Evolutionary conservation across 2,888 invertebrate genomes (phyloP), one percentile per base, ranked within the genome.

Genomic region (Acanthosepion esculentum): DNA sequence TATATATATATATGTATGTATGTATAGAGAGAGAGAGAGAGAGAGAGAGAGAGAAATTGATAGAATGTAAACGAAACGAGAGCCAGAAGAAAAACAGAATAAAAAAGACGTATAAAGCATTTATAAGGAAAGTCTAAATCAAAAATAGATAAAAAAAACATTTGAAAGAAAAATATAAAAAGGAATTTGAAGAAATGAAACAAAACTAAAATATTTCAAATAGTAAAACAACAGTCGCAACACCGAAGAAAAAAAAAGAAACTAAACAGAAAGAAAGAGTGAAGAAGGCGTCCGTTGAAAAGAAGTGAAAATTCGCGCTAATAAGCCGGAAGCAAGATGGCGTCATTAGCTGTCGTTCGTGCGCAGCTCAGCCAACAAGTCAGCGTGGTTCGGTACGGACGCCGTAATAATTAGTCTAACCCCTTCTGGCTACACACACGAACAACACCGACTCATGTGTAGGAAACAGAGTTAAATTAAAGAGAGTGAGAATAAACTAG

Each of bases 291-390:
- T 59, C 20, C 59, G 20, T 59, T 59, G 59, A 59, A 78, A 78
- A 78, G 78, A 29, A n/a, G n/a, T n/a, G 78, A 78, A 78, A 78
- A 8, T 78, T 78, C 78, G n/a, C 29, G 78, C 10, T 78, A 29
- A 29, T 78, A 29, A 78, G 78, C 78, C 78, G 78, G 78, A 78
- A 78, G 78, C 78, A 78, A 78, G 78, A 78, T 78, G 78, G 78
- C 78, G 78, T 78, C 78, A 29, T 78, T 78, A 78, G 78, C n/a
- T 78, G 78, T 78, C 78, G n/a, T 78, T n/a, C 59, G 78, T 78
- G 7, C 8, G 78, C n/a, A 78, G 78, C 78, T 78, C 29, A 78
- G 78, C 78, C 78, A 78, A 78, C 78, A 78, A 78, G 78, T 78
- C 78, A 29, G 78, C 29, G 12, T 18, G 7, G 78, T 78, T 78